Base-by-base conservation (phyloP, 2,888 invertebrate genomes). In the Resseliella maxima region DNA sequence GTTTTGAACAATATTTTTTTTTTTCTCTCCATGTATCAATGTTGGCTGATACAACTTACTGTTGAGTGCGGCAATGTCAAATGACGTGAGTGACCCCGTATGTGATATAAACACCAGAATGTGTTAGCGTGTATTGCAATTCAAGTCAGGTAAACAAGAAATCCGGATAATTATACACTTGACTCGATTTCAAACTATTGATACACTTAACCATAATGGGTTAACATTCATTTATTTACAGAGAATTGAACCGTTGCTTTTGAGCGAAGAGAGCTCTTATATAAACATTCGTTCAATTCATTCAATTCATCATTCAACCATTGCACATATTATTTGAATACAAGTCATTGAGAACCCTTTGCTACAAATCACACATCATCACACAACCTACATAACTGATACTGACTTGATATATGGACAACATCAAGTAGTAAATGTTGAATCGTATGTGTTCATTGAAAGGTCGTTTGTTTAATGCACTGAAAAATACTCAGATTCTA, bases 81-180 rank as follows among this genome's bases (percentile, higher is more conserved):
- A 72, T 27, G 31, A 12, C 18, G 5, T 31, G 31, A 72, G 15
- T 72, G 35, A 31, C 31, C 72, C 72, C 31, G 5, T 5, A 15
- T 18, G 15, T 35, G 31, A 31, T 72, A 72, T 3, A 72, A n/a
- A n/a, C n/a, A n/a, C n/a, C n/a, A n/a, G n/a, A n/a, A 50, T 18
- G 46, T 41, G 46, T 18, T 15, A 50, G n/a, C n/a, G n/a, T 50
- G 46, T 72, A 35, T 35, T 35, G 31, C 72, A 12, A 15, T 72
- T 72, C 72, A 72, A 72, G 15, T 15, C 72, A 72, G 72, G 72
- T 72, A 72, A 72, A 72, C 72, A 31, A 72, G 72, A 72, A 12
- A 72, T 72, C 72, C 72, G 72, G 72, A 72, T 31, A 72, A 72
- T 72, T 72, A 72, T 72, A 72, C 72, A 72, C 72, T 72, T 72